phyloP scores from a whole-genome alignment of 2,888 invertebrate genomes.

The Rosalia funebris region DNA sequence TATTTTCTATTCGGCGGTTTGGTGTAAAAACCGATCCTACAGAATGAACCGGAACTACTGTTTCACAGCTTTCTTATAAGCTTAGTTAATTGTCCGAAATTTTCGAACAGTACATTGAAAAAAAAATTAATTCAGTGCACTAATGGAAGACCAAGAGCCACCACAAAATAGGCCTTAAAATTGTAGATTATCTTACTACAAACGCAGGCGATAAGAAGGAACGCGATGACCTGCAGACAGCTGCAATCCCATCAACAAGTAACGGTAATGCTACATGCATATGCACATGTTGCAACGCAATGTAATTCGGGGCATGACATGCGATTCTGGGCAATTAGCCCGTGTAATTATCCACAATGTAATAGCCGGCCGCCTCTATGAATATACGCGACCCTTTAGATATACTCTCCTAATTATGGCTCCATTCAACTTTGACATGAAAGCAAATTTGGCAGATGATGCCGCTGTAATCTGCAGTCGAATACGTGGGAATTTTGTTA shows the following conservation, averaged over 20 bases:
- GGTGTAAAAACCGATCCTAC: no score
- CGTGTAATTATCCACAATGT: conserved; percentile 26
- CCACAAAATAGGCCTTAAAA: no score
- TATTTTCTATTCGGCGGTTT: no score
- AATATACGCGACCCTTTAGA: conserved; percentile 2
- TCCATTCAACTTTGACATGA: conserved; percentile 43
- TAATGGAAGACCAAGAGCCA: no score
- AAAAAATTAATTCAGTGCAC: no score
- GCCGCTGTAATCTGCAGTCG: conserved; percentile 39
- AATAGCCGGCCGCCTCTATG: conserved; percentile 18
- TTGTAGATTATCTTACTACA: no score
- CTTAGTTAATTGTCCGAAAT: no score
- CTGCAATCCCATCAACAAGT: conserved; percentile 5
- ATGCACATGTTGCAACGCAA: conserved; percentile 23
- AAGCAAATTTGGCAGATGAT: conserved; percentile 49
- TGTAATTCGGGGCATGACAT: conserved; percentile 26
- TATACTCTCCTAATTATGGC: conserved; percentile 42
- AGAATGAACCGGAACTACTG: no score
- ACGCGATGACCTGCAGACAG: no score
- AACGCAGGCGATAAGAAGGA: no score
- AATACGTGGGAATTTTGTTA: conserved; percentile 40
- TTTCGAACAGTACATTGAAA: no score
- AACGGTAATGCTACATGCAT: conserved; percentile 9
- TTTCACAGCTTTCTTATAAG: no score
- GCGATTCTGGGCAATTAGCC: conserved; percentile 30